These are phyloP conservation scores for Cremastinae sp. DNA, from an alignment of 2,888 invertebrate genomes.

Conservation along the genomic window DNA sequence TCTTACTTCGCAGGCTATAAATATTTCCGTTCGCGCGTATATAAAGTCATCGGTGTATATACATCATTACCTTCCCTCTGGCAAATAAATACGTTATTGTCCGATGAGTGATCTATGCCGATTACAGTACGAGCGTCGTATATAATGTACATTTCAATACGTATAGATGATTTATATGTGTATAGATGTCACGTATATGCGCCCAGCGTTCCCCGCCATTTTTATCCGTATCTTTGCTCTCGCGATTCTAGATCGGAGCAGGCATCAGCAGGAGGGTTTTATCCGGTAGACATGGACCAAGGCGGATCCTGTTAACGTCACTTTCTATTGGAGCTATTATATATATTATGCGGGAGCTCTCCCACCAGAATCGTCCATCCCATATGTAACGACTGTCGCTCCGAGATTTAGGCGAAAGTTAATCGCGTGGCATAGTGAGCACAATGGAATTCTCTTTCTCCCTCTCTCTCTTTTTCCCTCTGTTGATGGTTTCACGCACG, in stretches of 20 bases:
- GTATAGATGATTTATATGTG: not conserved
- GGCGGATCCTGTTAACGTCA: slow-evolving; percentile 46
- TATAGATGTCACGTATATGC: slow-evolving; percentile 17
- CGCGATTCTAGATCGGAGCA: slow-evolving; percentile 23
- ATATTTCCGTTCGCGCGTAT: slow-evolving; percentile 65
- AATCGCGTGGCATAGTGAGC: slow-evolving; percentile 58
- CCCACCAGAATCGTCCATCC: too few relatives aligned
- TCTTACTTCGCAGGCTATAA: slow-evolving; percentile 68
- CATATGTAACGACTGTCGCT: slow-evolving; percentile 22
- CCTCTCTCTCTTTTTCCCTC: too few relatives aligned
- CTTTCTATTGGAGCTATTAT: slow-evolving; percentile 61
- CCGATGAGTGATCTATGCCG: slow-evolving; percentile 66
- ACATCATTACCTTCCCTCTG: slow-evolving; percentile 69
- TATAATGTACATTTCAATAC: slow-evolving; percentile 36
- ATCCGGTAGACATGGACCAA: slow-evolving; percentile 51
- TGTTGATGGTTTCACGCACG: slow-evolving; percentile 26
- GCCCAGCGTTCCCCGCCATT: slow-evolving; percentile 35
- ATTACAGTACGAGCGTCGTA: slow-evolving; percentile 37
- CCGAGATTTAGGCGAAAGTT: slow-evolving; percentile 56
- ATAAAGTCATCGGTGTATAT: slow-evolving; percentile 60
- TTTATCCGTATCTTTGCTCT: slow-evolving; percentile 4
- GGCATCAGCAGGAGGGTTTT: too few relatives aligned
- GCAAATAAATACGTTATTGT: slow-evolving; percentile 75
- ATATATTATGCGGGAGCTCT: slow-evolving; percentile 14
- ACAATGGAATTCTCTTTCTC: slow-evolving; percentile 37